Conservation (phyloP, 23 tunicate genomes). For the Oikopleura dioica region DNA sequence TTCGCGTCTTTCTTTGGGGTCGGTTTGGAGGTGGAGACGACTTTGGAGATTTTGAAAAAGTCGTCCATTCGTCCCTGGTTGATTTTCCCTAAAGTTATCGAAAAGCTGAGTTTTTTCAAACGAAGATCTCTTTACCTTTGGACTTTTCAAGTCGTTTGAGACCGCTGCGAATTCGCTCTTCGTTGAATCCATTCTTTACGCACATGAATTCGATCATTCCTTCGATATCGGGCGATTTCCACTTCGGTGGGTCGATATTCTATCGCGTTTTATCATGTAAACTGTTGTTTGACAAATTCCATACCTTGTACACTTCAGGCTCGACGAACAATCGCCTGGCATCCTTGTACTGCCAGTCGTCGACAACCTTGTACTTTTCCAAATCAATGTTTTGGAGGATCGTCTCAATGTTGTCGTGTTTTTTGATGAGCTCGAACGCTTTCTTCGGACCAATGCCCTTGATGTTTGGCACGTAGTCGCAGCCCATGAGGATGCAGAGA, state of each 20-base stretch:
- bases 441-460: slow-evolving; percentile 79
- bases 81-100: not conserved
- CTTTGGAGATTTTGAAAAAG: slow-evolving; percentile 40
- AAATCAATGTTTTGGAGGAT: slow-evolving; percentile 34
- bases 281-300: slow-evolving; percentile 35
- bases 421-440: slow-evolving; percentile 62
- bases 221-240: not conserved
- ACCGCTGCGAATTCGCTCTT: slow-evolving; percentile 69
- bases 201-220: slow-evolving; percentile 41
- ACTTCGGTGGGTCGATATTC: not conserved
- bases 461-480: slow-evolving; percentile 57
- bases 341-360: slow-evolving; percentile 53
- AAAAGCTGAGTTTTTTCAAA: not conserved
- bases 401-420: slow-evolving; percentile 55
- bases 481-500: slow-evolving; percentile 60
- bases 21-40: slow-evolving; percentile 28
- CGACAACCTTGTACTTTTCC: slow-evolving; percentile 57
- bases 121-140: too few species aligned
- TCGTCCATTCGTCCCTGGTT: slow-evolving; percentile 63
- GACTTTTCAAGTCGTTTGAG: slow-evolving; percentile 37
- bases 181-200: slow-evolving; percentile 66
- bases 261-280: slow-evolving; percentile 30
- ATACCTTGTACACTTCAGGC: slow-evolving; percentile 37
- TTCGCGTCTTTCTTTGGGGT: slow-evolving; percentile 29
- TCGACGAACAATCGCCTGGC: slow-evolving; percentile 41